phyloP scores from a whole-genome alignment of 2,888 invertebrate species.

The Disparrhopalites patrizii region DNA sequence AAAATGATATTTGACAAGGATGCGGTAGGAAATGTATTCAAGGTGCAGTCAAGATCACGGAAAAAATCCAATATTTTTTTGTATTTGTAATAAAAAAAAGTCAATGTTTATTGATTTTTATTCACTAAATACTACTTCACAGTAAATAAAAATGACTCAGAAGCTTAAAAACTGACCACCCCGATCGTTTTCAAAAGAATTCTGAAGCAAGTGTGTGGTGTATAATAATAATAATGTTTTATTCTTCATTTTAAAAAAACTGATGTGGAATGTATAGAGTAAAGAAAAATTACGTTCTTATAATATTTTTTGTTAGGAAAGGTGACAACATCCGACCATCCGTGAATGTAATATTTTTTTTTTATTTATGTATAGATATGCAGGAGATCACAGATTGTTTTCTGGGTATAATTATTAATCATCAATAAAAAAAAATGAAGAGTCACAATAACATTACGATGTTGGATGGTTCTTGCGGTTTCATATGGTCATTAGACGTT shows the following conservation, averaged over 20 bases:
- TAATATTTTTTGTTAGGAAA: background rate
- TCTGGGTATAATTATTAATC: conserved; percentile 1
- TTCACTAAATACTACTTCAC: background rate
- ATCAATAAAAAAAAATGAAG: no score
- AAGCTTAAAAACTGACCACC: conserved; percentile 7
- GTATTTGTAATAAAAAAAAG: background rate
- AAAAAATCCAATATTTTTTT: no score
- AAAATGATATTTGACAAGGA: no score
- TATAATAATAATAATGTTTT: background rate
- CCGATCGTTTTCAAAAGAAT: conserved; percentile 2
- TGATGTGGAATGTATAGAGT: no score
- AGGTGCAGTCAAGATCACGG: no score
- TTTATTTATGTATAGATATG: no score
- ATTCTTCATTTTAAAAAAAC: background rate
- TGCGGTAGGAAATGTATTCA: no score
- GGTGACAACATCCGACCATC: background rate
- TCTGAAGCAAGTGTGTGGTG: background rate
- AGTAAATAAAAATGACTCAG: conserved; percentile 10
- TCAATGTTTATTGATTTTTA: conserved; percentile 1
- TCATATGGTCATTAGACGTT: no score
- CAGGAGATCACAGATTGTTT: conserved; percentile 21
- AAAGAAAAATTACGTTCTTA: no score
- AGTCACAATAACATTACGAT: no score
- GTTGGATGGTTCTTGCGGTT: no score
- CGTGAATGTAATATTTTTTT: conserved; percentile 5